Evolutionary conservation across 2,797 vertebrate species (phyloP), one percentile per base, ranked within the genome.

Genomic region (Forpus xanthops): DNA sequence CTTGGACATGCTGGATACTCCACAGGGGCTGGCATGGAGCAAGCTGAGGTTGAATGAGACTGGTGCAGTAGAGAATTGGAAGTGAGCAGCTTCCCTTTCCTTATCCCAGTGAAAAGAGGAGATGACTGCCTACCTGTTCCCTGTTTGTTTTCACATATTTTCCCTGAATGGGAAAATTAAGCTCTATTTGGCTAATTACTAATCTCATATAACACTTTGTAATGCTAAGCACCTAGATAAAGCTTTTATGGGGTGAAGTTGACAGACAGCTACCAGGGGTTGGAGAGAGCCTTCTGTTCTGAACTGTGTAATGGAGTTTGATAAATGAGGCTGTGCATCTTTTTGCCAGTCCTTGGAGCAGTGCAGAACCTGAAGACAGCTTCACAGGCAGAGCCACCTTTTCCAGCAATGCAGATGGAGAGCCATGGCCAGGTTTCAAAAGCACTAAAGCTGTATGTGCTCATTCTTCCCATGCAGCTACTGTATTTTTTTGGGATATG

Each of bases 41-140:
- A 75, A 60, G 47, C 2, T 5, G 3, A 56, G 23, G 8, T 41
- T 1, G 0, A 56, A 21, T 1, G 10, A 75, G 12, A 27, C 31
- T 53, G 30, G 25, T 68, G 12, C 17, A 15, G 28, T 35, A 42
- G 33, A 52, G 20, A 10, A 76, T 16, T 23, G 77, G 65, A 45
- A 82, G 35, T 27, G 6, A 47, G 21, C 8, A 33, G 10, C 21
- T 87, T 85, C 17, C 8, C 20, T 37, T 64, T 77, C 20, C 16
- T 80, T 42, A 60, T 15, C 28, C 24, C n/a, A 6, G 3, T 30
- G 28, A 80, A 31, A 1, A 67, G 18, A 6, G 47, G 5, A 47
- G 35, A 15, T 72, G 61, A 50, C 60, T 94, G 9, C 19, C 6
- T 50, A 25, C 30, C 1, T 15, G 1, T 41, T 89, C 28, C 11